Evolutionary conservation across 2,888 invertebrate species (phyloP), one percentile per base, ranked within the genome.

Genomic region (Nomada lathburiana): DNA sequence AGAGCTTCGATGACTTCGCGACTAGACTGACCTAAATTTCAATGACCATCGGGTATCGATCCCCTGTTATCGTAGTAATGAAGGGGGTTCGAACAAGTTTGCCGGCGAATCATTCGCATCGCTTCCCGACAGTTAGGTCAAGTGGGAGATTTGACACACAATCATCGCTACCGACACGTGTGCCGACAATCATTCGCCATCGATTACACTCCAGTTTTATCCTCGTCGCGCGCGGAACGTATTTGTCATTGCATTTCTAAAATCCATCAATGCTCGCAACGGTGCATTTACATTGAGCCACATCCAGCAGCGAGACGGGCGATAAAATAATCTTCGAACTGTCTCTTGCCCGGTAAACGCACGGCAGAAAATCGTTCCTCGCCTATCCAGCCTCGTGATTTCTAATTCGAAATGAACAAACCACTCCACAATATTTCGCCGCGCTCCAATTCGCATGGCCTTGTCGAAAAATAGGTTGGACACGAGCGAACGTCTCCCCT

Each of bases 11-110:
- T 88, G 88, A 82, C 63, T 86, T 57, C 62, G 57, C 47, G 47
- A 62, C 75, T 47, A 76, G 76, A n/a, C 69, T 86, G 83, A 85
- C 86, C 88, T 71, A 88, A 64, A 88, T 88, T 76, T 85, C 80
- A 78, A 88, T 88, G 88, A 86, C 85, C 80, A 85, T 85, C 80
- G 67, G 69, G 29, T 67, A 87, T 86, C 83, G 88, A 88, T 82
- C 67, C 20, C 16, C 36, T 9, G 80, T 78, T 77, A 78, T 80
- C 76, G 75, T 23, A 59, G 70, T 88, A 88, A 89, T 86, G 79
- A 74, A 88, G 87, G 73, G 71, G 73, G 71, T 73, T 77, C 76
- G 75, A 83, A 82, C 74, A 82, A 88, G 85, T 89, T 88, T 87
- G 83, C 85, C 79, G 70, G 80, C 82, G 65, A 76, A 81, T 84